Evolutionary conservation across 64 coral and sea anemone species (phyloP).

Genomic region (Orbicella faveolata): DNA sequence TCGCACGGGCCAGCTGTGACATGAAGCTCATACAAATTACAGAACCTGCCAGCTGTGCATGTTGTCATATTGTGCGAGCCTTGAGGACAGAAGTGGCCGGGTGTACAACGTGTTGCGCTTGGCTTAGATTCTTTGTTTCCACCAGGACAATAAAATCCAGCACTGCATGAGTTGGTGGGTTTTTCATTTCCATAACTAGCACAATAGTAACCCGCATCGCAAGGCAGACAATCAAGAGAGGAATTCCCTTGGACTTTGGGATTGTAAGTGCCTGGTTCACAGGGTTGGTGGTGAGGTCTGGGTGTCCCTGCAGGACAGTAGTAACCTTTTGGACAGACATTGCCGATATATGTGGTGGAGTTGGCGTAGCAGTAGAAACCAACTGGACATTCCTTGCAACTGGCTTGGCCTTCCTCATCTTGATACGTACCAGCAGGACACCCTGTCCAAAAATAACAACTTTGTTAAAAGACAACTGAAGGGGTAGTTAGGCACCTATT

Average conservation of each 20-base stretch:
- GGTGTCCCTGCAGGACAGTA: conserved; percentile 82
- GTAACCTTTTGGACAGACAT: conserved; percentile 79
- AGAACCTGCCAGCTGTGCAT: conserved; percentile 82
- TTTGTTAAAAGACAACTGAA: background rate
- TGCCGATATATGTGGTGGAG: conserved; percentile 69
- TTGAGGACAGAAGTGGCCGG: conserved; percentile 68
- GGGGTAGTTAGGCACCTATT: no score
- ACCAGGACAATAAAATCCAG: conserved; percentile 96
- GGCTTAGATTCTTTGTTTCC: conserved; percentile 56
- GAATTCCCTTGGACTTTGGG: conserved; percentile 75
- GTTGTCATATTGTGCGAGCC: conserved; percentile 82
- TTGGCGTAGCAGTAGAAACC: conserved; percentile 95
- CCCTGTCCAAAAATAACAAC: conserved; percentile 44
- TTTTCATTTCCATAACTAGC: conserved; percentile 71
- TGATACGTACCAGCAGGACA: conserved; percentile 89
- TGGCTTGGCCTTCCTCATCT: conserved; percentile 69
- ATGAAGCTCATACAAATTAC: conserved; percentile 55
- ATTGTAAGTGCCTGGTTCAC: conserved; percentile 86
- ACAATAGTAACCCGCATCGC: conserved; percentile 78
- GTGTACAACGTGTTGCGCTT: conserved; percentile 47
- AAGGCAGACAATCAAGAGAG: conserved; percentile 72
- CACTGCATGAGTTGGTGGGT: conserved; percentile 83
- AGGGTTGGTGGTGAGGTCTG: conserved; percentile 58
- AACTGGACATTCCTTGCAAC: conserved; percentile 72
- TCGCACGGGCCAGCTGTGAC: conserved; percentile 63